These are phyloP conservation scores for Hypselothyrea guttata DNA, from an alignment of 2,888 invertebrate species.

Conservation along the genomic window DNA sequence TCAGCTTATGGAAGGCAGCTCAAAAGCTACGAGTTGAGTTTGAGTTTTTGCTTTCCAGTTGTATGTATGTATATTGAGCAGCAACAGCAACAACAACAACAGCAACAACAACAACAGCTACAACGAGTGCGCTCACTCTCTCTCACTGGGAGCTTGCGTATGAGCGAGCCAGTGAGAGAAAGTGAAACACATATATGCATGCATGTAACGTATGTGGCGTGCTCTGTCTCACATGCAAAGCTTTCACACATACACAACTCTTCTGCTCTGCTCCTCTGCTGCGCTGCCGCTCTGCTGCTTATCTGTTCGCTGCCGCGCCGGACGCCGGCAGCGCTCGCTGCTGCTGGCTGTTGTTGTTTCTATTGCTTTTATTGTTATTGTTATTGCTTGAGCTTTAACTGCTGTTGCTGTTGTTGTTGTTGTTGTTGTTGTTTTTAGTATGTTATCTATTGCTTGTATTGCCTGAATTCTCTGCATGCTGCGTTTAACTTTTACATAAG, in stretches of 20 bases:
- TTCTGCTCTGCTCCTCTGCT: conserved; percentile 55
- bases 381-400: background rate
- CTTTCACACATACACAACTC: conserved; percentile 56
- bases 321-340: conserved; percentile 27
- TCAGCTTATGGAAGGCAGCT: conserved; percentile 68
- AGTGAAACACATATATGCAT: conserved; percentile 20
- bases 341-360: conserved; percentile 39
- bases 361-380: conserved; percentile 26
- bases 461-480: conserved; percentile 61
- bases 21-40: conserved; percentile 68
- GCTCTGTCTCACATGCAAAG: conserved; percentile 60
- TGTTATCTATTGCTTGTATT: conserved; percentile 70
- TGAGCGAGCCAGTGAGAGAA: conserved; percentile 39
- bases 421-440: conserved; percentile 68
- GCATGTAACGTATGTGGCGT: conserved; percentile 52
- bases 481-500: conserved; percentile 59
- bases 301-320: conserved; percentile 18
- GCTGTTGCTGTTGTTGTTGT: conserved; percentile 51
- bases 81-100: conserved; percentile 11
- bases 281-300: conserved; percentile 44
- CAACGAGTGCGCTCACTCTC: conserved; percentile 24
- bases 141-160: conserved; percentile 39
- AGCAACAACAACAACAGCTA: background rate
- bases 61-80: conserved; percentile 8
- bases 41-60: conserved; percentile 71